Percentiles rank a stretch among this genome's conserved stretches.
Conservation (phyloP, 2,797 vertebrate species). For the Pseudopleuronectes americanus region DNA sequence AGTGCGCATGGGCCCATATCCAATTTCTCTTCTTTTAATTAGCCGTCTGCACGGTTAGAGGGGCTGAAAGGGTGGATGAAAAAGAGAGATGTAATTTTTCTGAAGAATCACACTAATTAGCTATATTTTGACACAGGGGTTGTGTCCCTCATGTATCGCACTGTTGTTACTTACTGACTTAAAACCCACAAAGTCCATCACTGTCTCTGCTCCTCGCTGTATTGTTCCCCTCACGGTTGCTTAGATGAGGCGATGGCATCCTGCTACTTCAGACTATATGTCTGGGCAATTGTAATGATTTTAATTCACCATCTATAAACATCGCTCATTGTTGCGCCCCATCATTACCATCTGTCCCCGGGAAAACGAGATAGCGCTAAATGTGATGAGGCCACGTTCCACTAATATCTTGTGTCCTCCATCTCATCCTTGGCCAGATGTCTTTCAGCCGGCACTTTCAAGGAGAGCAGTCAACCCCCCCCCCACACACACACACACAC, state of each 20-base stretch:
- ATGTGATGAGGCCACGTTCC: conserved; percentile 11
- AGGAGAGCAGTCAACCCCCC: conserved; percentile 59
- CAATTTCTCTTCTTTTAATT: conserved; percentile 84
- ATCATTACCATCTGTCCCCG: conserved; percentile 44
- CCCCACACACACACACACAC: neutral
- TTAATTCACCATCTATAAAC: conserved; percentile 31
- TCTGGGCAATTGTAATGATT: conserved; percentile 34
- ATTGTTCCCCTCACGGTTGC: conserved; percentile 4
- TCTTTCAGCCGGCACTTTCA: conserved; percentile 69
- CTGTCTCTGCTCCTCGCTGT: neutral
- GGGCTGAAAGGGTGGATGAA: conserved; percentile 52
- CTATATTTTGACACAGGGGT: conserved; percentile 63
- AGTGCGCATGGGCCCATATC: conserved; percentile 77
- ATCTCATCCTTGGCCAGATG: conserved; percentile 63
- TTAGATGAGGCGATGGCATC: conserved; percentile 20
- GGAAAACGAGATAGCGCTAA: conserved; percentile 39
- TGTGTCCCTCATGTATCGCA: conserved; percentile 46
- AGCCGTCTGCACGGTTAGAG: conserved; percentile 58
- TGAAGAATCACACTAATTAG: conserved; percentile 73
- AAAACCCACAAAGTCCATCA: conserved; percentile 35
- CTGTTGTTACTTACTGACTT: conserved; percentile 52
- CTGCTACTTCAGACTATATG: neutral
- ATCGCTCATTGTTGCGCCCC: conserved; percentile 25
- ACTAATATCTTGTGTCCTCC: conserved; percentile 39
- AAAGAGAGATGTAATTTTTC: conserved; percentile 68